Evolutionary conservation across 2,888 invertebrate genomes (phyloP), one percentile per base, ranked within the genome.

Genomic region (Fragum fragum): DNA sequence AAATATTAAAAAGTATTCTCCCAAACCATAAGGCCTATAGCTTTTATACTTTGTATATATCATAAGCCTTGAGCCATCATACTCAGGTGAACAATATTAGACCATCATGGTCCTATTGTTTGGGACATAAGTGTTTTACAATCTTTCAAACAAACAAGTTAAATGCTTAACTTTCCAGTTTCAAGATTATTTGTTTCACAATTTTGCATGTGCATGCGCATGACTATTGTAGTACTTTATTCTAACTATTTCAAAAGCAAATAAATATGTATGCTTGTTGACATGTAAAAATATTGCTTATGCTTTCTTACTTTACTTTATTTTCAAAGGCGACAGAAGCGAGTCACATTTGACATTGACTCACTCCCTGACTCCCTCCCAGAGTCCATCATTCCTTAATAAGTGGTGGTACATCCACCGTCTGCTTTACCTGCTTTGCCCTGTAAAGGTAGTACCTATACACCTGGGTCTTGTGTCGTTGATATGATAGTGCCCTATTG

Each of bases 291-390:
- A 2, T 2, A 14, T 3, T n/a, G n/a, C 16, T 47, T 47, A n/a
- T 47, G 26, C 57, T 57, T 14, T 26, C 26, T 3, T 1, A 7
- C 3, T 57, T 1, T 53, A 29, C 39, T 32, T 26, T 57, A 42
- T 42, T 82, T 59, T 82, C 63, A 53, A 77, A 82, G 82, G 78
- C 75, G 75, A 32, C 72, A 72, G 53, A 82, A 82, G 73, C 66
- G 70, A 69, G 82, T 82, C 14, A 78, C 78, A n/a, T 82, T 82
- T 73, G 79, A 82, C 68, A 75, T 82, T 69, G 77, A 78, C 28
- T 69, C 68, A 14, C 72, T 82, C n/a, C 82, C 78, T 36, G 82
- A 82, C 36, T 82, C 82, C 39, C 72, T 82, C n/a, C 82, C 78
- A 47, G 82, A 82, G 59, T 82, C 82, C 32, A 61, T 75, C 47